Base-by-base conservation (phyloP, 2,113 vertebrate genomes). In the Seriola quinqueradiata region DNA sequence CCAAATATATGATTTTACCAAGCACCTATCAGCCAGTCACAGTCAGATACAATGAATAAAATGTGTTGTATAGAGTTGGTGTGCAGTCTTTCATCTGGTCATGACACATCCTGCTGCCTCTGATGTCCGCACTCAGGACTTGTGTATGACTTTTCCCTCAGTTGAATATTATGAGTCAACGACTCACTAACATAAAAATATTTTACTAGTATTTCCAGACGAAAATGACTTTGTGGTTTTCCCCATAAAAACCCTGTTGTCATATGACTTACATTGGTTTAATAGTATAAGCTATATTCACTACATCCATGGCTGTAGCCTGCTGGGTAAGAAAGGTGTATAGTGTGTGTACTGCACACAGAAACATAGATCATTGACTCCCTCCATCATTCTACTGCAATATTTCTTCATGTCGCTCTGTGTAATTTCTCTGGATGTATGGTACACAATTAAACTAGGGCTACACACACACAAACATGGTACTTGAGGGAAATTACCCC, bases 401-500 rank as follows among this genome's bases (percentile, higher is more conserved):
- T 64, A 40, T 59, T 25, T 66, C 58, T 42, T 58, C 0, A 59
- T 32, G 81, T 65, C 70, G 28, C 52, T 69, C 52, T 46, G 71
- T 65, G 52, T 54, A 52, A 82, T 83, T 84, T 80, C 17, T 52
- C 55, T 40, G 54, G 42, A 82, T 89, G 71, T 87, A 84, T 75
- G 70, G 67, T 9, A 13, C 46, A 54, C 75, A 76, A 70, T 84
- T 85, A 79, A 75, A 75, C 13, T n/a, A 55, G 25, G 6, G 67
- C 74, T 61, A 55, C 79, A 81, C 3, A 12, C 3, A 12, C 61
- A 86, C 58, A 82, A 87, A 82, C 70, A 75, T 66, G 65, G 71
- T 80, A 88, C 90, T 89, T 89, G 63, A 87, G 77, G 88, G 69
- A 70, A 84, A 82, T 81, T 13, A 67, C 73, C 44, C 55, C 59